Base-by-base conservation (phyloP, 2,888 invertebrate species). In the Smittia sp. region DNA sequence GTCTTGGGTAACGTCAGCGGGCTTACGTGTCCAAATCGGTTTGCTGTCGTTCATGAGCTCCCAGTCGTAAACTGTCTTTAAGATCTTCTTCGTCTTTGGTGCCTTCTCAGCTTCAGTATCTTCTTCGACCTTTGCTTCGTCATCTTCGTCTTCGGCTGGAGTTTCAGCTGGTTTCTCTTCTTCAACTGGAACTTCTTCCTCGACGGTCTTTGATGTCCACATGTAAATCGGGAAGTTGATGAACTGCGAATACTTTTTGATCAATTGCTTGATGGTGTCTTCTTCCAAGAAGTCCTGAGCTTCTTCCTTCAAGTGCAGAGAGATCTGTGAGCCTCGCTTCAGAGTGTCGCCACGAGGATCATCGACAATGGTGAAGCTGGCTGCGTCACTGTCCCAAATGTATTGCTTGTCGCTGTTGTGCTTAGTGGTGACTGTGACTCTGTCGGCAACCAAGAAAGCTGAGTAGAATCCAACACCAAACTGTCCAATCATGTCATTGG, bases 401-500 rank as follows among this genome's bases (percentile, higher is more conserved):
- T 96, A 91, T 82, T 99, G 99, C 76, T 87, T 86, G 81, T 96
- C 97, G 77, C 91, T 91, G 81, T 97, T 96, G 83, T 96, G 89
- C 83, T 99, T 99, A 11, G 96, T 93, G 1, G 93, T 94, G 1
- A 99, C 99, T 67, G 96, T 89, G 63, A 99, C 98, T 78, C 90
- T 89, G 82, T 99, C 96, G 27, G 98, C 97, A 74, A 99, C 98
- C 81, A 96, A 86, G 85, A 99, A 99, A 1, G 97, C 91, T 0
- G 98, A 98, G 84, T 99, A 99, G 85, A 99, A 99, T 75, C 99
- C 99, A 77, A 99, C 99, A 80, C 99, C 99, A 85, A 99, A 99
- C 84, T 98, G 97, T 2, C 99, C 99, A 84, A 99, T 99, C 90
- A 99, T 92, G 84, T 99, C 98, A 81, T 92, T 95, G 84, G 93